These are phyloP conservation scores for Progne subis DNA, from an alignment of 2,113 vertebrate species.

Conservation along the genomic window DNA sequence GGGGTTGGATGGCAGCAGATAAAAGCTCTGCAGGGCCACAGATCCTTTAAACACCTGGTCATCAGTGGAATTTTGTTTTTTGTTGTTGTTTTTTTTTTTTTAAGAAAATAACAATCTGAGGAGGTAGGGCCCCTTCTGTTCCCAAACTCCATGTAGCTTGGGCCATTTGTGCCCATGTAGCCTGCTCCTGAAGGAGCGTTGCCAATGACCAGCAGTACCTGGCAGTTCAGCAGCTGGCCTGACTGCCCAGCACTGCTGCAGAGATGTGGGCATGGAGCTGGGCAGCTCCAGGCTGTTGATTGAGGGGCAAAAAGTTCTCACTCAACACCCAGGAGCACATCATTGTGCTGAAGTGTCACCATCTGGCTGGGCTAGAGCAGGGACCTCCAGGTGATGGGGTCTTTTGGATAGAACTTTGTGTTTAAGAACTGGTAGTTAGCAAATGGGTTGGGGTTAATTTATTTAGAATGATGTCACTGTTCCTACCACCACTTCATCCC, in stretches of 20 bases:
- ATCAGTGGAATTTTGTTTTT: not conserved
- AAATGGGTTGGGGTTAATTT: not conserved
- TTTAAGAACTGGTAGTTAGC: not conserved
- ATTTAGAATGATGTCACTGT: not conserved
- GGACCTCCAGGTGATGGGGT: not conserved
- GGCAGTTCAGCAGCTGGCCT: not conserved
- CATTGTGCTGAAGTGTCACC: not conserved
- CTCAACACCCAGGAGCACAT: not conserved
- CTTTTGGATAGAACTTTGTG: not conserved
- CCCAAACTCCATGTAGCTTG: not conserved
- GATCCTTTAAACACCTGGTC: not conserved
- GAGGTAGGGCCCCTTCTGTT: not conserved
- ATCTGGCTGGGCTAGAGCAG: not conserved
- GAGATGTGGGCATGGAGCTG: not conserved
- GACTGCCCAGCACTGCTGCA: not conserved
- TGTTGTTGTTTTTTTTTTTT: too few relatives aligned
- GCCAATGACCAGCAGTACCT: not conserved
- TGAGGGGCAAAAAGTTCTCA: not conserved
- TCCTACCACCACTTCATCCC: not conserved
- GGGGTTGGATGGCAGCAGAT: not conserved
- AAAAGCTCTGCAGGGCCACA: not conserved
- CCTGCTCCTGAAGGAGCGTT: not conserved
- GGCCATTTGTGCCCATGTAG: not conserved
- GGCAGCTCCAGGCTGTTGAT: not conserved
- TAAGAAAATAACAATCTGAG: not conserved